Evolutionary conservation across 64 coral and sea anemone species (phyloP), one percentile per base, ranked within the genome.

Genomic region (Trachythela sp.): DNA sequence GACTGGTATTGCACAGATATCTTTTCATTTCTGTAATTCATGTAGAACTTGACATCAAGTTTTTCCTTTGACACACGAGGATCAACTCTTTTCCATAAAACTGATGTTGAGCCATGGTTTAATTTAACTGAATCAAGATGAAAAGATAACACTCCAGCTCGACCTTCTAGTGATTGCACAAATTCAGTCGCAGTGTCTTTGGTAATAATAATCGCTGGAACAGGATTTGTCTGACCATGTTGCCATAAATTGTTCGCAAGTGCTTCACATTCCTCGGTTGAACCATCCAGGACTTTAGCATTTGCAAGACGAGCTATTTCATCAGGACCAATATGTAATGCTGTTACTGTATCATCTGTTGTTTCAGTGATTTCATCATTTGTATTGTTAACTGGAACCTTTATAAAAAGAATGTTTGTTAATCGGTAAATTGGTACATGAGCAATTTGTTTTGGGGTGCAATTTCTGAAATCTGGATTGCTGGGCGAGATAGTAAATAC

Each of bases 351-450:
- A n/a, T n/a, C n/a, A n/a, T n/a, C n/a, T n/a, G n/a, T n/a, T n/a
- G n/a, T n/a, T n/a, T n/a, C n/a, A n/a, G n/a, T n/a, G 11, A 6
- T 45, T 45, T 45, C 11, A 45, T 45, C 42, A 45, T 11, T 6
- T 45, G 42, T 45, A 45, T 45, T 45, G 4, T 45, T 11, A 45
- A 6, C 42, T 45, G 11, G 42, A 45, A 45, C 11, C 11, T 45
- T n/a, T n/a, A n/a, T n/a, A n/a, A n/a, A n/a, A n/a, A n/a, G n/a
- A n/a, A 90, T 37, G 83, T 75, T 39, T 29, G 26, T 18, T 17
- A 48, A 40, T 90, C 83, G 36, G 89, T 90, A 48, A 58, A 90
- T 6, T 80, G n/a, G 45, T 49, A 86, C 3, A 86, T 0, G 8
- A 86, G 13, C 13, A 86, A 3, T 48, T 37, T 18, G 75, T 48